Conservation (phyloP, 2,888 invertebrate species). For the Oegoconia quadripuncta region DNA sequence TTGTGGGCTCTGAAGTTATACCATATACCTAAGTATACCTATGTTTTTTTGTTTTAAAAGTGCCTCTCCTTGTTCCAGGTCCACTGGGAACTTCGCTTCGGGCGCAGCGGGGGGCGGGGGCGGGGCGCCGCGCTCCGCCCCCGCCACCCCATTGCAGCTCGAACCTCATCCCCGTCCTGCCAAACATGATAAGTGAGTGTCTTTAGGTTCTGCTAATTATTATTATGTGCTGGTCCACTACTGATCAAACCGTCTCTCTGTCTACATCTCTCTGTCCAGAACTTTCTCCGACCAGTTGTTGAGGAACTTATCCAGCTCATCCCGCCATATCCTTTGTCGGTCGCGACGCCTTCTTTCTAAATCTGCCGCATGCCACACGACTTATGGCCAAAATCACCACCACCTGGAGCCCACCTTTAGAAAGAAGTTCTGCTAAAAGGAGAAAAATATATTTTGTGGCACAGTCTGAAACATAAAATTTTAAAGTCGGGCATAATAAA, state of each 20-base stretch:
- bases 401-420: too few relatives aligned
- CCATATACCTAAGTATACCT: background rate
- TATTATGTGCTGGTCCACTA: background rate
- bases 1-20: background rate
- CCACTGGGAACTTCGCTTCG: conserved; percentile 80
- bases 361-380: too few relatives aligned
- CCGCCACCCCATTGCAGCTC: conserved; percentile 82
- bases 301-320: background rate
- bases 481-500: too few relatives aligned
- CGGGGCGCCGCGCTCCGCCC: conserved; percentile 83
- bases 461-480: too few relatives aligned
- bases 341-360: too few relatives aligned
- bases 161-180: conserved; percentile 60
- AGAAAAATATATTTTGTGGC: too few relatives aligned
- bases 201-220: background rate
- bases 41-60: too few relatives aligned
- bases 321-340: too few relatives aligned
- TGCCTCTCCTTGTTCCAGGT: conserved; percentile 70
- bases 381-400: too few relatives aligned
- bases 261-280: too few relatives aligned
- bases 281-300: background rate
- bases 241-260: too few relatives aligned
- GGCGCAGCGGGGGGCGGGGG: conserved; percentile 78
- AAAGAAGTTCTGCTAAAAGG: too few relatives aligned
- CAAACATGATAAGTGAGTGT: conserved; percentile 76